Percentiles rank a stretch among this genome's conserved stretches.
phyloP scores from a whole-genome alignment of 2,888 invertebrate species.

The Caradrina clavipalpis region DNA sequence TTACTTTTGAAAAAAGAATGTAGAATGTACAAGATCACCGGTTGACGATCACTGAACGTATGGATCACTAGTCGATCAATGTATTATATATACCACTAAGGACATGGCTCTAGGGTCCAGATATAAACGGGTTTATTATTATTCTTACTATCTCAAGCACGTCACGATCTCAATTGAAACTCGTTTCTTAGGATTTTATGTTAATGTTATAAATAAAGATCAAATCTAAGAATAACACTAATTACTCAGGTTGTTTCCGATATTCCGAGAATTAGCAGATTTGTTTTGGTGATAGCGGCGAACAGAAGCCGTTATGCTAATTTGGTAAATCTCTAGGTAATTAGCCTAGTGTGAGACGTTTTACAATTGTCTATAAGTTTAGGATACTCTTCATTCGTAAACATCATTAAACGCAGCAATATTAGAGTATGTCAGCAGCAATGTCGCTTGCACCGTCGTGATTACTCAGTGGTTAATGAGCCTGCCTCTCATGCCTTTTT shows the following conservation, averaged over 20 bases:
- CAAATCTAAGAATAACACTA: constrained; percentile 10
- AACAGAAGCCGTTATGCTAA: not conserved
- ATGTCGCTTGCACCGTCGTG: not conserved
- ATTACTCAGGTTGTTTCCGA: constrained; percentile 14
- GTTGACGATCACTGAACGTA: constrained; percentile 37
- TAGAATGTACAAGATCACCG: constrained; percentile 26
- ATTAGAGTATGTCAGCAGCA: not conserved
- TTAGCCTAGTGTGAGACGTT: not conserved
- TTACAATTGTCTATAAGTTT: too few species aligned
- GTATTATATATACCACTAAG: constrained; percentile 62
- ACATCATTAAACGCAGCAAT: not conserved
- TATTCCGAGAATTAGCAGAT: constrained; percentile 6
- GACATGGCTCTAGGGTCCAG: constrained; percentile 42
- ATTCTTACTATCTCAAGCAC: constrained; percentile 53
- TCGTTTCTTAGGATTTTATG: constrained; percentile 29
- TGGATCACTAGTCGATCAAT: constrained; percentile 19
- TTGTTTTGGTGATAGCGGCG: constrained; percentile 7
- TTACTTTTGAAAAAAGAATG: constrained; percentile 23
- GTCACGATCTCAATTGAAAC: constrained; percentile 23
- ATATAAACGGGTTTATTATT: constrained; percentile 57
- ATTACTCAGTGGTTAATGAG: too few species aligned
- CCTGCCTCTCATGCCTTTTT: too few species aligned
- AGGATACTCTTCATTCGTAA: too few species aligned
- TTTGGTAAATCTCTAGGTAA: not conserved
- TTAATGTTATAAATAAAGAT: not conserved